Conservation (phyloP, 2,797 vertebrate species). For the Macropus fuliginosus region DNA sequence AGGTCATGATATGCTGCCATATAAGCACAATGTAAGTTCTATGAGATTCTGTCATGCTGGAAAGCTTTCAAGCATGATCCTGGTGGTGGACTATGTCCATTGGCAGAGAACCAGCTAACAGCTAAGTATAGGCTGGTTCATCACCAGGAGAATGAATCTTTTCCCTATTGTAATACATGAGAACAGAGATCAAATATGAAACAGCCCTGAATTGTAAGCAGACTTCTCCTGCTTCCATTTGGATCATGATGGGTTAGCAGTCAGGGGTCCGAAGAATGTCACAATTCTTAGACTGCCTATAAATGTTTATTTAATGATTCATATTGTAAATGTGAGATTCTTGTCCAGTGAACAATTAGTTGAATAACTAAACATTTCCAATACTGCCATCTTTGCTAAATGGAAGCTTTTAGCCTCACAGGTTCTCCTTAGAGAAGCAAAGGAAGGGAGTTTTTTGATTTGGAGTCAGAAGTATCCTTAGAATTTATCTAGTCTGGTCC, state of each 20-base stretch:
- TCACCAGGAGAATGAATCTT: neutral
- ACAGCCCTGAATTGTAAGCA: neutral
- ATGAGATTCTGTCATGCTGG: neutral
- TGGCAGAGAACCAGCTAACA: neutral
- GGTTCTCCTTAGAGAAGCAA: neutral
- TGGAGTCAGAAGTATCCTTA: neutral
- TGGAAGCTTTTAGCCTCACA: neutral
- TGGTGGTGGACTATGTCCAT: neutral
- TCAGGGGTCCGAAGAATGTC: neutral
- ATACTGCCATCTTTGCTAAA: neutral
- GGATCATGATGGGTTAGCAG: neutral
- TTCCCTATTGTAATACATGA: neutral
- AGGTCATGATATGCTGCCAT: neutral
- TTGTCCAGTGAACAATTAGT: neutral
- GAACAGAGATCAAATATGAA: neutral
- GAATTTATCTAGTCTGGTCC: neutral
- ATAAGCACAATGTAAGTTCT: neutral
- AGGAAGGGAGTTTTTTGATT: neutral
- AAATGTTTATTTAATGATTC: neutral
- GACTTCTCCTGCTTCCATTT: neutral
- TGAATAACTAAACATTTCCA: neutral
- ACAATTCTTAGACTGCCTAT: neutral
- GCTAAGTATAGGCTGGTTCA: neutral
- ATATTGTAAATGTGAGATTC: neutral
- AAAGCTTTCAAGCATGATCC: neutral